A percentile compares a stretch with the other conserved stretches of the same genome.
phyloP scores from a whole-genome alignment of 53 echinoderm and acorn worm species.

The Crossaster papposus region DNA sequence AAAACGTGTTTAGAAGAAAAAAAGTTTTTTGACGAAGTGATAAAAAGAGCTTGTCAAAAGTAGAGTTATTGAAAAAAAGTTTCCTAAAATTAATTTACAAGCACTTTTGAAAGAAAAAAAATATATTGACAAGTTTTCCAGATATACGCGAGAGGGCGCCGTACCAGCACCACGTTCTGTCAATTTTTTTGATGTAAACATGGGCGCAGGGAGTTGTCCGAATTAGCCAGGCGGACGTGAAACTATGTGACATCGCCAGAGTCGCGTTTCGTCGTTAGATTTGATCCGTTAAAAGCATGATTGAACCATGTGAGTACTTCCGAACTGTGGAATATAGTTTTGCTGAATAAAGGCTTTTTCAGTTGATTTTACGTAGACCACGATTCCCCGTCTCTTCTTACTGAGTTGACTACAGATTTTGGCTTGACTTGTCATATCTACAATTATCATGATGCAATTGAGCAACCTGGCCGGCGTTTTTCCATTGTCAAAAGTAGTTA shows the following conservation, averaged over 20 bases:
- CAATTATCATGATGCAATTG: too few relatives aligned
- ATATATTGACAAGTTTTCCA: background rate
- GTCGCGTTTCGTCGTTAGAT: background rate
- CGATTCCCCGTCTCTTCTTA: too few relatives aligned
- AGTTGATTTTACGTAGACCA: background rate
- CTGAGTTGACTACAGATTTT: too few relatives aligned
- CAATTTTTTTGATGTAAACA: slow-evolving; percentile 40
- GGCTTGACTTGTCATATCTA: too few relatives aligned
- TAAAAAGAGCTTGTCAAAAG: too few relatives aligned
- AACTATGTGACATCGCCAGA: background rate
- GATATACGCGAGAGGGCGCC: slow-evolving; percentile 26
- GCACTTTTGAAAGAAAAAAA: background rate
- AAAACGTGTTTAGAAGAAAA: too few relatives aligned
- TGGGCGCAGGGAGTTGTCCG: slow-evolving; percentile 28
- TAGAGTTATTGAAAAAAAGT: too few relatives aligned
- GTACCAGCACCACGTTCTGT: background rate
- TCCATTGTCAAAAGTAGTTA: too few relatives aligned
- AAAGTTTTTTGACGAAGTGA: too few relatives aligned
- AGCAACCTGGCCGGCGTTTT: too few relatives aligned
- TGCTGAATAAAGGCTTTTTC: background rate
- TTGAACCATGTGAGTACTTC: background rate
- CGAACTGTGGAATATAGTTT: background rate
- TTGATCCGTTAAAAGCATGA: background rate
- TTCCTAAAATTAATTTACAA: background rate
- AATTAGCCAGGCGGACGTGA: background rate